phyloP scores from a whole-genome alignment of 2,888 invertebrate species.

The Rhamphomyia laevipes region DNA sequence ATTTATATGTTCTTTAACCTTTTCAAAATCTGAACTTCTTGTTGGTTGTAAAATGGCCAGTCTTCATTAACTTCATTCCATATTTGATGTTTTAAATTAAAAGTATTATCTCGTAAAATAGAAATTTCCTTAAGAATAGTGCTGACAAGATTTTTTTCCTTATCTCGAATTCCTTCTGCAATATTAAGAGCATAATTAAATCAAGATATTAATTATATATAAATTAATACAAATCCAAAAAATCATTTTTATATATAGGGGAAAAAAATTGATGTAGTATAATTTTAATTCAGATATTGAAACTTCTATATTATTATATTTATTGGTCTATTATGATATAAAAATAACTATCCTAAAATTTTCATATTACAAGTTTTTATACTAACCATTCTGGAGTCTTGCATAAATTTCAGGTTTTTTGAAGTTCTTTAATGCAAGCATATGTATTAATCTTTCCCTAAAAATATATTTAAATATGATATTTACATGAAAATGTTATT shows the following conservation, averaged over 20 bases:
- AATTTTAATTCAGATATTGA: too few species aligned
- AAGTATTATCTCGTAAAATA: constrained; percentile 75
- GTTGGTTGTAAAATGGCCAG: constrained; percentile 89
- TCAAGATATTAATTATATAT: background rate
- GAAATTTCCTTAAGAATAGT: constrained; percentile 72
- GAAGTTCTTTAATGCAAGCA: constrained; percentile 83
- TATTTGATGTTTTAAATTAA: constrained; percentile 71
- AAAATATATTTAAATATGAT: background rate
- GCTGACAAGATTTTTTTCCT: constrained; percentile 64
- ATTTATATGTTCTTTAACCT: constrained; percentile 40
- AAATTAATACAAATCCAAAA: too few species aligned
- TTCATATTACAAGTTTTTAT: too few species aligned
- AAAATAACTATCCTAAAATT: too few species aligned
- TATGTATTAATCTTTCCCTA: constrained; percentile 84
- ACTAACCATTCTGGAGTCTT: constrained; percentile 68
- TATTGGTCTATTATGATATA: too few species aligned
- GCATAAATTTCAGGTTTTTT: constrained; percentile 85
- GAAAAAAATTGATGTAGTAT: too few species aligned
- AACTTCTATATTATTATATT: too few species aligned
- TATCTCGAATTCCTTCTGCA: constrained; percentile 76
- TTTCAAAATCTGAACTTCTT: constrained; percentile 78
- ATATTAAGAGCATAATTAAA: constrained; percentile 2
- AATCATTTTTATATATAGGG: too few species aligned
- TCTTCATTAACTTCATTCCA: constrained; percentile 91
- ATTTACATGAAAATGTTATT: too few species aligned